A percentile compares a stretch with the other conserved stretches of the same genome.
These are phyloP conservation scores for Cheilosia impressa DNA, from an alignment of 2,888 invertebrate genomes.

Conservation along the genomic window DNA sequence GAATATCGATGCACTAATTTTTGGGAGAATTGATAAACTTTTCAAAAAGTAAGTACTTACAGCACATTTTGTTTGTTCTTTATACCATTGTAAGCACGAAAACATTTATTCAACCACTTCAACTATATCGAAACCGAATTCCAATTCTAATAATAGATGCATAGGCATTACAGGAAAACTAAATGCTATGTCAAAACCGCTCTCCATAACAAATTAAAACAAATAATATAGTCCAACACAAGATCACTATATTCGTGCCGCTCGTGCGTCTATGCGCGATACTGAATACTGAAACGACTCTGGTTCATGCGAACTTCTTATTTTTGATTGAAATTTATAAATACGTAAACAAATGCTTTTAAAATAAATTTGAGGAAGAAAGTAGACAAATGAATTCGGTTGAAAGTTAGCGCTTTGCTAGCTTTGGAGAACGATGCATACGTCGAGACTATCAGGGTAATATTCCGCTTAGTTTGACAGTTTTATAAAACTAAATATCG, in stretches of 20 bases:
- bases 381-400: not conserved
- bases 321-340: not conserved
- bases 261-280: not conserved
- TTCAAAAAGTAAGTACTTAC: too few species aligned
- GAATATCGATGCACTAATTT: too few species aligned
- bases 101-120: not conserved
- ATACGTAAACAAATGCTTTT: not conserved
- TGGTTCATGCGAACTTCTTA: not conserved
- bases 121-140: not conserved
- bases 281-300: not conserved
- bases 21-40: too few species aligned
- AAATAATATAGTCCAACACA: not conserved
- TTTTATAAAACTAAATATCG: too few species aligned
- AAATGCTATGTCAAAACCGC: not conserved
- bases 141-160: not conserved
- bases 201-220: not conserved
- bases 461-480: too few species aligned
- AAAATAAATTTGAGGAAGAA: not conserved
- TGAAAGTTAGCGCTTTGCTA: too few species aligned
- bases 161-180: not conserved
- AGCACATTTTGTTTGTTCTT: too few species aligned
- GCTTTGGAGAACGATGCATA: too few species aligned
- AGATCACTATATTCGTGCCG: not conserved
- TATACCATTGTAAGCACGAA: not conserved
- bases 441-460: too few species aligned